Conservation (phyloP, 2,113 vertebrate species). For the Tetrax tetrax region DNA sequence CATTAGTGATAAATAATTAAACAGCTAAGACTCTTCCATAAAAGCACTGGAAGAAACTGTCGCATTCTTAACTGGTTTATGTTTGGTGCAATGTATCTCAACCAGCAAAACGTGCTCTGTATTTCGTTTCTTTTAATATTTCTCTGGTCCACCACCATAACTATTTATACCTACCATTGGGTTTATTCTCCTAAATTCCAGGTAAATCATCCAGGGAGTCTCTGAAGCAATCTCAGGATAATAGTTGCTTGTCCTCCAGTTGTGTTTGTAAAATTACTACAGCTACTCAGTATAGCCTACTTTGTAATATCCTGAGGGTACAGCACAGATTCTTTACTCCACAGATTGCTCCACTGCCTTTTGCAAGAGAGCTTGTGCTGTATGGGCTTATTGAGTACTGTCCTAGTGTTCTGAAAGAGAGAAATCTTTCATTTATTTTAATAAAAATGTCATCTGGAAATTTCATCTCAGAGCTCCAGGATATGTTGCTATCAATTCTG, state of each 20-base stretch:
- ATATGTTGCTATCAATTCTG: neutral
- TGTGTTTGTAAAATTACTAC: neutral
- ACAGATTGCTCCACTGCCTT: neutral
- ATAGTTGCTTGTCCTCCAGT: neutral
- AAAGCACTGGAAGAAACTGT: neutral
- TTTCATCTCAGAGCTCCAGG: neutral
- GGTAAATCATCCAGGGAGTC: neutral
- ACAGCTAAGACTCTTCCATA: neutral
- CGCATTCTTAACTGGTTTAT: neutral
- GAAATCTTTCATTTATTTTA: neutral
- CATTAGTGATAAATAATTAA: conserved; percentile 41
- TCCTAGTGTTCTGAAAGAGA: neutral
- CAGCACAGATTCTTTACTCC: neutral
- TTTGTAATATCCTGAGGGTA: neutral
- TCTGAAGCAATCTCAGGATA: neutral
- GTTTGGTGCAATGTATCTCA: neutral
- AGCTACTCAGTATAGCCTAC: neutral
- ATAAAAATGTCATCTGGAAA: neutral
- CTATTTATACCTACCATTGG: neutral
- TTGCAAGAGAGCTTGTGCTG: neutral
- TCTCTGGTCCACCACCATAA: neutral
- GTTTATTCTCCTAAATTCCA: neutral
- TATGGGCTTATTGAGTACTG: neutral
- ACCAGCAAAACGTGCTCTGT: neutral
- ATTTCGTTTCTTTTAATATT: neutral